These are phyloP conservation scores for Mico argentatus DNA, from an alignment of 2,797 vertebrate species.

Conservation along the genomic window DNA sequence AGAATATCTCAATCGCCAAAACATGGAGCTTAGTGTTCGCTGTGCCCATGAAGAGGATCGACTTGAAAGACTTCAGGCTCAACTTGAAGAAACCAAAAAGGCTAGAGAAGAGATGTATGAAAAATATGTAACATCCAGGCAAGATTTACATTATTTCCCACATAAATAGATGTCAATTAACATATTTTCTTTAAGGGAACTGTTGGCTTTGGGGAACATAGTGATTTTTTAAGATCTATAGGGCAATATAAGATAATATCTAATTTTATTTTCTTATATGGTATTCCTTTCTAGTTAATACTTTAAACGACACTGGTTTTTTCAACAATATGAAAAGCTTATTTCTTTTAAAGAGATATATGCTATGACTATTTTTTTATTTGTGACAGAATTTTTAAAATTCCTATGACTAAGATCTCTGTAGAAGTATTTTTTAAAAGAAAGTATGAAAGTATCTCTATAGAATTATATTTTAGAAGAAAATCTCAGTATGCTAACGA, in stretches of 20 bases:
- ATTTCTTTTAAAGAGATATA: not conserved
- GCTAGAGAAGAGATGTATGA: slow-evolving; percentile 96
- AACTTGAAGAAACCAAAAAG: slow-evolving; percentile 95
- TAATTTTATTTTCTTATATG: slow-evolving; percentile 11
- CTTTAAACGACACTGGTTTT: slow-evolving; percentile 10
- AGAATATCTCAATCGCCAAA: slow-evolving; percentile 95
- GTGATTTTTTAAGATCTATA: not conserved
- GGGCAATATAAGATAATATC: not conserved
- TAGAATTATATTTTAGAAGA: slow-evolving; percentile 9
- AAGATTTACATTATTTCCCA: slow-evolving; percentile 54
- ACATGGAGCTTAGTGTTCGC: slow-evolving; percentile 95
- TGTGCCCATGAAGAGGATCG: slow-evolving; percentile 95
- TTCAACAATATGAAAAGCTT: not conserved
- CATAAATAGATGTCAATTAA: not conserved
- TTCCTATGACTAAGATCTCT: not conserved
- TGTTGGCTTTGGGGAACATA: not conserved
- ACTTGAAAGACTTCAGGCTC: slow-evolving; percentile 93
- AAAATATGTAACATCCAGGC: slow-evolving; percentile 97
- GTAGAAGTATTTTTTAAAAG: not conserved
- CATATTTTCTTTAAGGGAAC: not conserved
- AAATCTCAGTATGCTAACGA: not conserved
- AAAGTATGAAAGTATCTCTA: not conserved
- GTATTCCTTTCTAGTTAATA: not conserved
- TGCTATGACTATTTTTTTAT: not conserved
- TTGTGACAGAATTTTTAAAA: not conserved